Evolutionary conservation across 2,888 invertebrate genomes (phyloP), one percentile per base, ranked within the genome.

Genomic region (Callimorpha dominula): DNA sequence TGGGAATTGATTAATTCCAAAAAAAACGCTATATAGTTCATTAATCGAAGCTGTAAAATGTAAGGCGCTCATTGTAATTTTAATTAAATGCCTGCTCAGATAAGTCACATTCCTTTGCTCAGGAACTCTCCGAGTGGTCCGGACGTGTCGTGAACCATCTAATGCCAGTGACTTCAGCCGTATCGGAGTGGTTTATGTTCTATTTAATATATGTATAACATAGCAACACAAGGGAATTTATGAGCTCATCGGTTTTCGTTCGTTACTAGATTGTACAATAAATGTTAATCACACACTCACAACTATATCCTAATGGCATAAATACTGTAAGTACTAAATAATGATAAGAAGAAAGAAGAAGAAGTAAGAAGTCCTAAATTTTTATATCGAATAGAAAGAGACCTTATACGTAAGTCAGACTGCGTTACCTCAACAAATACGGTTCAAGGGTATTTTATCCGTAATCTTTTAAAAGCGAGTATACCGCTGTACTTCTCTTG

Each of bases 1-100:
- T 85, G 77, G 77, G 79, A 83, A 79, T 83, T 81, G 78, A 83
- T 81, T 80, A 80, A 76, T 82, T 81, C 75, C 65, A 75, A 80
- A 71, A n/a, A 78, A 78, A 71, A 70, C 79, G 74, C 77, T 74
- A 77, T 76, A 72, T 78, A 76, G 78, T 77, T 80, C 78, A 81
- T 81, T 84, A 78, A 84, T 79, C 68, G 72, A 49, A 17, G 78
- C 75, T 73, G 79, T 84, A 76, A 81, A 76, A 74, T 74, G 79
- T 75, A 79, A 74, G 70, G 66, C 73, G 68, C 77, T 74, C 79
- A 74, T 84, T 84, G 84, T 83, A 78, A 83, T 75, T 82, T 82
- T 83, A 82, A 84, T 83, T 79, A 75, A 78, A 83, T 84, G 82
- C 80, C 62, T 76, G 73, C 31, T 69, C 68, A 76, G 73, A 79